Evolutionary conservation across 2,888 invertebrate species (phyloP).

Genomic region (Tetramorium bicarinatum): DNA sequence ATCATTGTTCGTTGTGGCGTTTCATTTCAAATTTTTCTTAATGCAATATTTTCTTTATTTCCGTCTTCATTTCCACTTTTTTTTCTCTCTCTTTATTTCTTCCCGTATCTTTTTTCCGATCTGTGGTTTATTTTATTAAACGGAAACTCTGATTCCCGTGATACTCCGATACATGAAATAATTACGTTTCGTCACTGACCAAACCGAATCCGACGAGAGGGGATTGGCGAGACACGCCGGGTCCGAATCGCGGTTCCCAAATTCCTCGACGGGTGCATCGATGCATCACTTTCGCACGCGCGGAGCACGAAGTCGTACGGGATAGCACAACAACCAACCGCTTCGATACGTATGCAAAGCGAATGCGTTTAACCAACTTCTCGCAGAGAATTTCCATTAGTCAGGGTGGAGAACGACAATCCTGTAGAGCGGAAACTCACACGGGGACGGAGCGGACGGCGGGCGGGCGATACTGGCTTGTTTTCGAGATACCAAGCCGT

Average conservation of each 20-base stretch:
- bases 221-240: not conserved
- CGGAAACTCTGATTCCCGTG: not conserved
- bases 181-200: slow-evolving; percentile 19
- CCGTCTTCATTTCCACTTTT: not conserved
- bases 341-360: slow-evolving; percentile 84
- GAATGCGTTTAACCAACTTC: slow-evolving; percentile 84
- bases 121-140: not conserved
- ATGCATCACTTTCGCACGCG: slow-evolving; percentile 16
- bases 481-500: slow-evolving; percentile 75
- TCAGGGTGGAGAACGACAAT: slow-evolving; percentile 53
- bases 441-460: slow-evolving; percentile 34
- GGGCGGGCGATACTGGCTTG: slow-evolving; percentile 54
- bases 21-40: not conserved
- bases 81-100: not conserved
- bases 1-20: not conserved
- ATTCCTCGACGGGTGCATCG: slow-evolving; percentile 35
- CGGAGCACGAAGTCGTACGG: slow-evolving; percentile 51
- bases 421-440: slow-evolving; percentile 19
- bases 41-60: not conserved
- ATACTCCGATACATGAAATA: not conserved
- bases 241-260: slow-evolving; percentile 29
- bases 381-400: slow-evolving; percentile 85
- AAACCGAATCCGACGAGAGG: not conserved
- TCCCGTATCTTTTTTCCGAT: not conserved
- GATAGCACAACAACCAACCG: slow-evolving; percentile 22